A percentile compares a stretch with the other conserved stretches of the same genome.
These are phyloP conservation scores for Colinus virginianus DNA, from an alignment of 2,113 vertebrate species.

Conservation along the genomic window DNA sequence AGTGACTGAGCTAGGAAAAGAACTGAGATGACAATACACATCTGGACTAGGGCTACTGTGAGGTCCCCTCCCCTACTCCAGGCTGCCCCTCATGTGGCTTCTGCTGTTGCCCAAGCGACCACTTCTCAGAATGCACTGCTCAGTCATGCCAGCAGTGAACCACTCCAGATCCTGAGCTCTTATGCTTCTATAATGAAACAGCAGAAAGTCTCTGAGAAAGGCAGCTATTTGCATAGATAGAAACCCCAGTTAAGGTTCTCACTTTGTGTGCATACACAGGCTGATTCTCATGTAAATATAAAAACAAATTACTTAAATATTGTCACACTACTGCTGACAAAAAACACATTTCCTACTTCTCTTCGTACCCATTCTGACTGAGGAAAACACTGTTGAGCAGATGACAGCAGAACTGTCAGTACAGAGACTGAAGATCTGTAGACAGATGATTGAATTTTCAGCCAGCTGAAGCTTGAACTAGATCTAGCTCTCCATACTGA, in stretches of 20 bases:
- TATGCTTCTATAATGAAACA: neutral
- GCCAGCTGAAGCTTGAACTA: neutral
- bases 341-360: neutral
- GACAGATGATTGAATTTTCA: neutral
- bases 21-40: rapidly evolving
- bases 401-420: neutral
- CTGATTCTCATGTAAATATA: neutral
- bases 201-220: neutral
- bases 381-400: neutral
- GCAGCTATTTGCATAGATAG: neutral
- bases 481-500: rapidly evolving
- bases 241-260: neutral
- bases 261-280: neutral
- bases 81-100: rapidly evolving
- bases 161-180: neutral
- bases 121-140: neutral
- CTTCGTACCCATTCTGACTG: neutral
- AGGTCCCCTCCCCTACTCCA: neutral
- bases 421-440: neutral
- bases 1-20: neutral
- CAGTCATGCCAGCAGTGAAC: rapidly evolving
- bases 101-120: neutral
- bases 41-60: neutral
- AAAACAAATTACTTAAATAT: neutral
- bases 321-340: neutral